These are phyloP conservation scores for Uria aalge DNA, from an alignment of 2,113 vertebrate species.

Conservation along the genomic window DNA sequence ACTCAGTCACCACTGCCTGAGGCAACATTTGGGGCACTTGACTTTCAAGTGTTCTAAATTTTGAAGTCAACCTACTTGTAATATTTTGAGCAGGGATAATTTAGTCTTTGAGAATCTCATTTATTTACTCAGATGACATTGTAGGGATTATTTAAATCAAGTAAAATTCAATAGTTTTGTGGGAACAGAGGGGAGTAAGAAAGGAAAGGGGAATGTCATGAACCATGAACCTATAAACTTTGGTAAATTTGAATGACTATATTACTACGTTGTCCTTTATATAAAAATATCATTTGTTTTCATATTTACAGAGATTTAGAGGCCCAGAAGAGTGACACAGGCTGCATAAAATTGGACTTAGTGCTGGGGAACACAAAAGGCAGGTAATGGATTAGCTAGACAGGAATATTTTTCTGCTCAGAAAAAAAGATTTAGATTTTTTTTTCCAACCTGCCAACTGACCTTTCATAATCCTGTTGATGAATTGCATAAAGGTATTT, in stretches of 20 bases:
- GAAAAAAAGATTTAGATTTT: not conserved
- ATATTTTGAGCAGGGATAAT: not conserved
- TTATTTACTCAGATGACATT: not conserved
- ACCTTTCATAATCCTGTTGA: conserved; percentile 13
- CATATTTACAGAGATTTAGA: not conserved
- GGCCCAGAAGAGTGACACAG: not conserved
- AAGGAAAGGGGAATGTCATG: not conserved
- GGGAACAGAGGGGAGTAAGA: not conserved
- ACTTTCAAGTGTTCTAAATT: not conserved
- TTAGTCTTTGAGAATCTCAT: not conserved
- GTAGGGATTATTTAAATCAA: not conserved
- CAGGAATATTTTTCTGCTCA: not conserved
- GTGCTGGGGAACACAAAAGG: not conserved
- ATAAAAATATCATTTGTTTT: not conserved
- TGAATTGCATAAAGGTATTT: not conserved
- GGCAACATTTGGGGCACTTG: not conserved
- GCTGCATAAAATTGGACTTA: not conserved
- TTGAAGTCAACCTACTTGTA: not conserved
- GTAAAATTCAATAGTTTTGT: not conserved
- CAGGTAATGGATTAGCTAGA: conserved; percentile 1
- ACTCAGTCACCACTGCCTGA: not conserved
- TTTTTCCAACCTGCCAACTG: not conserved
- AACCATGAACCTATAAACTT: not conserved
- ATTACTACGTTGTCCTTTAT: not conserved
- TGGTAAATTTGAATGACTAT: not conserved